These are phyloP conservation scores for Cacatua alba DNA, from an alignment of 2,113 vertebrate species.

Conservation along the genomic window DNA sequence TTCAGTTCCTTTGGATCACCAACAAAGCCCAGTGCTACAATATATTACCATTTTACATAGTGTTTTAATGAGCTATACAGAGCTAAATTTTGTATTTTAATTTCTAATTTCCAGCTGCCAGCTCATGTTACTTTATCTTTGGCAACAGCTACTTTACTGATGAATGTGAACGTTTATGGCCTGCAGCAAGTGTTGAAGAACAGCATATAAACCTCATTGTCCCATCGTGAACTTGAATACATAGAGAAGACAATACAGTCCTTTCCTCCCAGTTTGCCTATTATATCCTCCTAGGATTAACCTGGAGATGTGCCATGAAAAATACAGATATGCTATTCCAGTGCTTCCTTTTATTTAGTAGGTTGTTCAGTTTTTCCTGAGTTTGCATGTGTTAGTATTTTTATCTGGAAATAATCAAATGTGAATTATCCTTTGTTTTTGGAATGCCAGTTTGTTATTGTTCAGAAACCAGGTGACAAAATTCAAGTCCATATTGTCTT, in stretches of 20 bases:
- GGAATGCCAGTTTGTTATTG: slow-evolving; percentile 46
- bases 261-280: slow-evolving; percentile 23
- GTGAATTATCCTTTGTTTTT: slow-evolving; percentile 56
- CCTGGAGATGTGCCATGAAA: slow-evolving; percentile 49
- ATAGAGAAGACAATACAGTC: background rate
- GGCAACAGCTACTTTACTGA: background rate
- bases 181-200: slow-evolving; percentile 8
- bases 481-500: slow-evolving; percentile 18
- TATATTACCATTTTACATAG: background rate
- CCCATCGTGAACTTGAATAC: slow-evolving; percentile 23
- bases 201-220: slow-evolving; percentile 1
- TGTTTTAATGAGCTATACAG: slow-evolving; percentile 23
- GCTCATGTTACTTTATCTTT: slow-evolving; percentile 32
- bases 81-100: background rate
- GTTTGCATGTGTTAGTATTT: slow-evolving; percentile 43
- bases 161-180: slow-evolving; percentile 27
- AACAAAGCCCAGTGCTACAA: background rate
- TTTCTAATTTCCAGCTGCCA: slow-evolving; percentile 13
- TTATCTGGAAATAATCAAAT: slow-evolving; percentile 72
- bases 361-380: slow-evolving; percentile 32
- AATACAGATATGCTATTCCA: slow-evolving; percentile 47
- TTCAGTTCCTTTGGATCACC: slow-evolving; percentile 6
- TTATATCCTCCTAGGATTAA: slow-evolving; percentile 26
- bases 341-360: slow-evolving; percentile 60
- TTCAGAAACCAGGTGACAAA: slow-evolving; percentile 43